Evolutionary conservation across 2,797 vertebrate species (phyloP).

Genomic region (Acrossocheilus fasciatus): DNA sequence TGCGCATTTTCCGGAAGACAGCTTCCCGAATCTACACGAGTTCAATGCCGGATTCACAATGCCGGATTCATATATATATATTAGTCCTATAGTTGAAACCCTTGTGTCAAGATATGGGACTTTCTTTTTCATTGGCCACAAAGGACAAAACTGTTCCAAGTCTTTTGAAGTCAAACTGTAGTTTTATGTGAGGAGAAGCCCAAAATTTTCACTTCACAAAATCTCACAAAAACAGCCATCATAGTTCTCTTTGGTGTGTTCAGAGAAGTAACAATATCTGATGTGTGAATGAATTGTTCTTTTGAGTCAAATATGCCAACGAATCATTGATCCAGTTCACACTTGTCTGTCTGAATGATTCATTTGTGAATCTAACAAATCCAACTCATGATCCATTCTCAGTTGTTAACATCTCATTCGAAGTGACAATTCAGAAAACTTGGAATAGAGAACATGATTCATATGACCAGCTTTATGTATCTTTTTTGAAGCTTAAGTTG

Average conservation of each 20-base stretch:
- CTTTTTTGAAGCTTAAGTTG: background rate
- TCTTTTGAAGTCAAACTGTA: background rate
- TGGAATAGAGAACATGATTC: background rate
- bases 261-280: background rate
- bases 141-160: background rate
- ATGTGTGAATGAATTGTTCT: background rate
- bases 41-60: too few species aligned
- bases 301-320: background rate
- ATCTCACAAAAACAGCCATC: background rate
- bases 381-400: background rate
- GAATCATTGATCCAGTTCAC: conserved; percentile 10
- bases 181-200: background rate
- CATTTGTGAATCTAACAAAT: background rate
- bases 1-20: too few species aligned
- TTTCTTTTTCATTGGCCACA: too few species aligned
- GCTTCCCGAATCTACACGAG: too few species aligned
- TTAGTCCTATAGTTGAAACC: too few species aligned
- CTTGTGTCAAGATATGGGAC: too few species aligned
- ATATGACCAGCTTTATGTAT: background rate
- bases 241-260: background rate
- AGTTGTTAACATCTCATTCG: background rate
- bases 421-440: background rate
- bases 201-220: background rate
- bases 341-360: background rate
- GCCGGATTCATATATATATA: too few species aligned